A percentile compares a stretch with the other conserved stretches of the same genome.
phyloP scores from a whole-genome alignment of 1,140 invertebrate species.

The Sitodiplosis mosellana region DNA sequence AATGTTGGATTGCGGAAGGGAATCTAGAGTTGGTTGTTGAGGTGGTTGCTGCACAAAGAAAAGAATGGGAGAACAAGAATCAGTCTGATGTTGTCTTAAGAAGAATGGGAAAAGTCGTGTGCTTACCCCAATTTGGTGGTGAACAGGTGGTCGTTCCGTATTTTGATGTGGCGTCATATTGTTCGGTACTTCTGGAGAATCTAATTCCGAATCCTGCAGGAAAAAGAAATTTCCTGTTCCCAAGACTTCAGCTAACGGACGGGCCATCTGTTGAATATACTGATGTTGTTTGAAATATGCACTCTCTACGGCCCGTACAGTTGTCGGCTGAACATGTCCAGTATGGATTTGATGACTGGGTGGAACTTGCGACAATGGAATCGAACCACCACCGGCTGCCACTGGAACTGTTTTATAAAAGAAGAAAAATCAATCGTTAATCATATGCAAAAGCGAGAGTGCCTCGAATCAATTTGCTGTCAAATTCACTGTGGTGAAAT shows the following conservation, averaged over 20 bases:
- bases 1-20: neutral
- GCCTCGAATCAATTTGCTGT: no score
- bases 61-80: no score
- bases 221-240: conserved; percentile 48
- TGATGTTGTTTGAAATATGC: conserved; percentile 33
- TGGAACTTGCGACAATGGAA: conserved; percentile 2
- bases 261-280: conserved; percentile 30
- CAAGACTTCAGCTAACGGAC: conserved; percentile 51
- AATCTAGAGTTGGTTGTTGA: neutral
- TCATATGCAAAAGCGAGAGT: no score
- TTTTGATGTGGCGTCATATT: conserved; percentile 13
- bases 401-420: conserved; percentile 6
- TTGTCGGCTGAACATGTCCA: conserved; percentile 25
- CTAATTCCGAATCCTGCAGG: conserved; percentile 57
- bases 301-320: conserved; percentile 34
- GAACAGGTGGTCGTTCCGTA: neutral
- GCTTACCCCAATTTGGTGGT: neutral
- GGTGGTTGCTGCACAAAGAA: conserved; percentile 1
- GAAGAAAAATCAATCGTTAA: no score
- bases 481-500: conserved; percentile 13
- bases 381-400: conserved; percentile 5
- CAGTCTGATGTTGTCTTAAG: no score
- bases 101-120: no score
- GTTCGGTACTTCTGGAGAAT: conserved; percentile 35
- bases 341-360: conserved; percentile 4